Evolutionary conservation across 2,113 vertebrate species (phyloP).

Genomic region (Corynorhinus townsendii): DNA sequence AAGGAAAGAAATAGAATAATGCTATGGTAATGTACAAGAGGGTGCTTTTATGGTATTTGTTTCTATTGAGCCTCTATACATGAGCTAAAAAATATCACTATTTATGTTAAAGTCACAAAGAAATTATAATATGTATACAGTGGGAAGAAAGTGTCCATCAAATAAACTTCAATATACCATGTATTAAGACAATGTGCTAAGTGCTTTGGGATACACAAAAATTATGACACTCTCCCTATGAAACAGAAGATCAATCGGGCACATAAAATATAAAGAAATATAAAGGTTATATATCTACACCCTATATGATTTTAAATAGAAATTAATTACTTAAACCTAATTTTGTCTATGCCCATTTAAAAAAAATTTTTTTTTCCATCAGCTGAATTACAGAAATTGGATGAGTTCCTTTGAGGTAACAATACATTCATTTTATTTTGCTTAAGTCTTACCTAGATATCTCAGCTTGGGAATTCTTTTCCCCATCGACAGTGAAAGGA

Average conservation of each 20-base stretch:
- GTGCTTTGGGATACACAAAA: background rate
- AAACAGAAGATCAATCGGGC: background rate
- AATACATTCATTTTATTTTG: background rate
- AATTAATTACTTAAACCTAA: background rate
- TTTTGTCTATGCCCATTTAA: background rate
- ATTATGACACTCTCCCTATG: background rate
- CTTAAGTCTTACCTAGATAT: conserved; percentile 90
- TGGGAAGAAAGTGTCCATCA: background rate
- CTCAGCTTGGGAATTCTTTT: conserved; percentile 97
- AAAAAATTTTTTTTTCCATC: background rate
- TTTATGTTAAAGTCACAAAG: conserved; percentile 2
- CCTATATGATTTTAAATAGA: background rate
- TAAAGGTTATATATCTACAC: background rate
- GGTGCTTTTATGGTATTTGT: background rate
- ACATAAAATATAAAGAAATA: background rate
- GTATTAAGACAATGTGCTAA: background rate
- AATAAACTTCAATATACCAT: background rate
- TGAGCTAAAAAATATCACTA: background rate
- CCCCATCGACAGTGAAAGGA: conserved; percentile 97
- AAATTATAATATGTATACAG: background rate
- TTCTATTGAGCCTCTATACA: background rate
- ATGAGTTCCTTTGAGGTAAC: conserved; percentile 32
- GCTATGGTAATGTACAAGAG: background rate
- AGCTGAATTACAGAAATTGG: background rate
- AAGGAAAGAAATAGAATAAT: background rate